Evolutionary conservation across 2,797 vertebrate genomes (phyloP), one percentile per base, ranked within the genome.

Genomic region (Tragelaphus eurycerus): DNA sequence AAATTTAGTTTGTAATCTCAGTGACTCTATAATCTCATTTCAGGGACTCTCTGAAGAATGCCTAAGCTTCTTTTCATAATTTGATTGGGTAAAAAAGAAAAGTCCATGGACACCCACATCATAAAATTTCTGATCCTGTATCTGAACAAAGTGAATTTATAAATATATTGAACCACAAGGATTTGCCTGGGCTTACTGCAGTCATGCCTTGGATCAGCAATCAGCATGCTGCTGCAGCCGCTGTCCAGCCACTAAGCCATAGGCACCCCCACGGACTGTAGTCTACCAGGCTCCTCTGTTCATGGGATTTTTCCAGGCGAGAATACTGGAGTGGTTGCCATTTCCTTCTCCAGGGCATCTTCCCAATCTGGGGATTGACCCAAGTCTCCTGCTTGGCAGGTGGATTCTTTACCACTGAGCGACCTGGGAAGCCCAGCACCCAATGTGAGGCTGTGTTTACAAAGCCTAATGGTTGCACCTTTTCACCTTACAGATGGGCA

Each of bases 181-280:
- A 31, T 2, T 55, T 46, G 3, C 27, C 11, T 8, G 17, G 23
- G 8, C 17, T 21, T 25, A 0, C 1, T 0, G 6, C 11, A 27
- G 17, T 31, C 3, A 2, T 0, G 27, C 62, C 50, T 16, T 0
- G 14, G 10, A 29, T 25, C 43, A 25, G 59, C 6, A 13, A 13
- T 23, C 67, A 74, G 21, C 31, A 14, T 11, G 3, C 64, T 6
- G 10, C 34, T 21, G 67, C 38, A 0, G 0, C 21, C 0, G 38
- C 67, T 74, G 67, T 14, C 2, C 3, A 7, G 38, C 7, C 1
- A 0, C 21, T 14, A 3, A 43, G 71, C 6, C 38, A 31, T 27
- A 6, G 7, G 13, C 38, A 43, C 4, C 21, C 38, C 38, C 23
- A 8, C 1, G 38, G 71, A 7, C 71, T 14, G 12, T 4, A 43